These are phyloP conservation scores for Helicoverpa armigera DNA, from an alignment of 1,140 invertebrate species.

Conservation along the genomic window DNA sequence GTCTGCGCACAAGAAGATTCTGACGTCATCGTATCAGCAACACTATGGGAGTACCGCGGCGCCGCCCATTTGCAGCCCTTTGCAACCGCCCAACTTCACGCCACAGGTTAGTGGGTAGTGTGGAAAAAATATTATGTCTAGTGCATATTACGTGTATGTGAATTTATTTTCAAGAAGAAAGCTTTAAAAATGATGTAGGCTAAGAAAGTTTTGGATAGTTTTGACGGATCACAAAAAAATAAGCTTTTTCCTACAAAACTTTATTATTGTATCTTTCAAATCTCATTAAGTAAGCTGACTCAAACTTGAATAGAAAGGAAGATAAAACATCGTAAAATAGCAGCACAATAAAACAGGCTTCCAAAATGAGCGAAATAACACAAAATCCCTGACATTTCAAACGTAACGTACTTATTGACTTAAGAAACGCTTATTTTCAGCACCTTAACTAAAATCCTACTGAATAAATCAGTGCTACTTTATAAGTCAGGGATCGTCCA, in stretches of 20 bases:
- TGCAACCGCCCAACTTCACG: slow-evolving; percentile 72
- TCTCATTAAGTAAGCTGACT: no score
- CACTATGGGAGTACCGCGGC: slow-evolving; percentile 93
- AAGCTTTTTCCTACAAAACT: no score
- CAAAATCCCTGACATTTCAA: no score
- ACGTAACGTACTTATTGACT: no score
- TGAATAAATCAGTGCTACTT: not conserved
- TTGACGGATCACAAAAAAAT: no score
- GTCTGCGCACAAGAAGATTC: slow-evolving; percentile 93
- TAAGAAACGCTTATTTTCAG: no score
- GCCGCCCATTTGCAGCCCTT: slow-evolving; percentile 87
- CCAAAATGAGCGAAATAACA: no score
- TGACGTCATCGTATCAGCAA: slow-evolving; percentile 91
- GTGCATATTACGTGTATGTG: not conserved
- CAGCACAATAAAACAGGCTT: no score
- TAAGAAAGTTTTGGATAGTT: no score
- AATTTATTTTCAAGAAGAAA: not conserved
- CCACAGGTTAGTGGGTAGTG: slow-evolving; percentile 71
- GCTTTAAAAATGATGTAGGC: not conserved
- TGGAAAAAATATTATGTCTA: not conserved
- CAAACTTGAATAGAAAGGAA: no score
- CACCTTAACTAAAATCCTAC: not conserved
- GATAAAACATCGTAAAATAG: no score
- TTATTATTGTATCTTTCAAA: no score
- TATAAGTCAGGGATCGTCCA: not conserved